A percentile compares a stretch with the other conserved stretches of the same genome.
Conservation (phyloP, 1,140 invertebrate species). For the Orchesella cincta region DNA sequence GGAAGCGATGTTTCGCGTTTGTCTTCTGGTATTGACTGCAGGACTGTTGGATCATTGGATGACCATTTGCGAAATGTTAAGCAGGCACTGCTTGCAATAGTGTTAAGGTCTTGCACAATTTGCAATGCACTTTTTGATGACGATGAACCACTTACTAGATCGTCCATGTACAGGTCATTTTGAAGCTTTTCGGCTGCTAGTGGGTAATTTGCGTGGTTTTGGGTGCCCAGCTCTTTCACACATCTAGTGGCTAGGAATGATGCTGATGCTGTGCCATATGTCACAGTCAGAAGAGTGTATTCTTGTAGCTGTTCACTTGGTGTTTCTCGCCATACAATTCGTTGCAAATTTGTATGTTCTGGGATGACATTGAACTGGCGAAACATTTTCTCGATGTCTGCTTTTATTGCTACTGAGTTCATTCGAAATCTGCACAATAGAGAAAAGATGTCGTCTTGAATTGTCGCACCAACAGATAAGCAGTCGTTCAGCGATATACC, state of each 20-base stretch:
- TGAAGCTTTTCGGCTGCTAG: conserved; percentile 49
- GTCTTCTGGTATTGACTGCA: not conserved
- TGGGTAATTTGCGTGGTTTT: conserved; percentile 42
- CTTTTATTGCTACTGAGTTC: conserved; percentile 43
- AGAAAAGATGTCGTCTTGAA: conserved; percentile 39
- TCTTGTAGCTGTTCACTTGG: not conserved
- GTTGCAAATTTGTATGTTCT: conserved; percentile 39
- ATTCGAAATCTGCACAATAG: conserved; percentile 37
- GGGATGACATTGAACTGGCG: conserved; percentile 26
- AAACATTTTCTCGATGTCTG: conserved; percentile 51
- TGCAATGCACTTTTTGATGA: not conserved
- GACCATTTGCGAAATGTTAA: not conserved
- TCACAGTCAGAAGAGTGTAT: conserved; percentile 29
- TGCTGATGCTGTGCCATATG: conserved; percentile 26
- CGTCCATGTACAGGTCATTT: conserved; percentile 58
- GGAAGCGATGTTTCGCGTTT: not conserved
- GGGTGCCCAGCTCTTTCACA: conserved; percentile 26
- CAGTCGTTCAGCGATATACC: conserved; percentile 45
- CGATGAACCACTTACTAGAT: conserved; percentile 52
- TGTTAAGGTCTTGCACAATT: not conserved
- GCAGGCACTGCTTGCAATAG: not conserved
- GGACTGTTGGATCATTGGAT: not conserved
- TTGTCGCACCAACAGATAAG: conserved; percentile 38
- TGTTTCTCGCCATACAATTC: conserved; percentile 44
- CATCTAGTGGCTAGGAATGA: conserved; percentile 28